Evolutionary conservation across 2,797 vertebrate genomes (phyloP).

Genomic region (Benthosema pterotum): DNA sequence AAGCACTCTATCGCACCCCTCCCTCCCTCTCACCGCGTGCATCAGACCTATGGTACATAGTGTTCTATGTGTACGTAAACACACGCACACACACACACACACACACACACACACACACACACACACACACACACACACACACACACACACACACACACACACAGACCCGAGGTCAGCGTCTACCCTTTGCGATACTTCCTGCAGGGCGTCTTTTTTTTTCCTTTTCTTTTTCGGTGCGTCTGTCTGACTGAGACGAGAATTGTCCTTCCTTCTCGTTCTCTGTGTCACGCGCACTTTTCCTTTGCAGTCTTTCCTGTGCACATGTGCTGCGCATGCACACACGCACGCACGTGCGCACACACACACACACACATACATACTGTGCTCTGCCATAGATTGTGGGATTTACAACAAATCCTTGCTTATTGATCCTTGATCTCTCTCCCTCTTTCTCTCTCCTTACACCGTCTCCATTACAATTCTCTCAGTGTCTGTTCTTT

Average conservation of each 20-base stretch:
- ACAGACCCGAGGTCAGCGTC: constrained; percentile 50
- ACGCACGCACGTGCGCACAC: too few relatives aligned
- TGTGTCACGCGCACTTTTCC: constrained; percentile 16
- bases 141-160: constrained; percentile 20
- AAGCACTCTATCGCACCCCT: too few relatives aligned
- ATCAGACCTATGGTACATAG: constrained; percentile 27
- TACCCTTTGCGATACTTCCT: constrained; percentile 49
- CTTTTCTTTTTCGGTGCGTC: constrained; percentile 45
- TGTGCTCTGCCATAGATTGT: too few relatives aligned
- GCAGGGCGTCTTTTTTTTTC: constrained; percentile 1
- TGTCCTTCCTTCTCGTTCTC: constrained; percentile 23
- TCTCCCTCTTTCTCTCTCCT: too few relatives aligned
- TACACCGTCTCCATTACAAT: too few relatives aligned
- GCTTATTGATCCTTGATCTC: too few relatives aligned
- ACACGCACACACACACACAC: neutral
- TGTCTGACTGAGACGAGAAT: constrained; percentile 38
- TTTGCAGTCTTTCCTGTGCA: constrained; percentile 1
- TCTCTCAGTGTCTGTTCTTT: too few relatives aligned
- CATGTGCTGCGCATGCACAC: too few relatives aligned
- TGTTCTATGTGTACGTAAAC: constrained; percentile 3
- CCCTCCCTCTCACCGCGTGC: neutral
- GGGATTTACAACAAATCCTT: too few relatives aligned
- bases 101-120: constrained; percentile 10
- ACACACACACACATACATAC: too few relatives aligned
- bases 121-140: constrained; percentile 7